Conservation (phyloP, 1,140 invertebrate genomes). For the Cardiocondyla obscurior region DNA sequence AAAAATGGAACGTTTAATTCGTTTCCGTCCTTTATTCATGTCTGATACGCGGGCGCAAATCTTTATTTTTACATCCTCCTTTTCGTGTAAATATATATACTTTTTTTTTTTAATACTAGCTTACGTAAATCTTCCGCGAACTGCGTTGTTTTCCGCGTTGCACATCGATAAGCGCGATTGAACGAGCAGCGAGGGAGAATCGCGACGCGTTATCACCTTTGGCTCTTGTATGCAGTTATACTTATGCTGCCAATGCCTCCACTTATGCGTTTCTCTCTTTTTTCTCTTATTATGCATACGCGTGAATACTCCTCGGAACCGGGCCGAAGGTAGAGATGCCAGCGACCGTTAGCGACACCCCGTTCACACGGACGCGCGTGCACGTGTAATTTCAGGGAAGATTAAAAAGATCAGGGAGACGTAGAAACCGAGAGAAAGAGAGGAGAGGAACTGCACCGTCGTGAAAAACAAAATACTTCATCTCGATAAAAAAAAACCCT, state of each 20-base stretch:
- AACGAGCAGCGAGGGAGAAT: conserved; percentile 20
- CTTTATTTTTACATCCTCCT: neutral
- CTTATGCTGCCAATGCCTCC: conserved; percentile 51
- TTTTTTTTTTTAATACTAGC: neutral
- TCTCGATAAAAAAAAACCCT: conserved; percentile 14
- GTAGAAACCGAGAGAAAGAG: neutral
- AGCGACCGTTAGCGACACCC: conserved; percentile 69
- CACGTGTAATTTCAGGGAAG: conserved; percentile 60
- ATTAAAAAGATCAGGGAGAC: conserved; percentile 44
- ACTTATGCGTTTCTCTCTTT: conserved; percentile 17
- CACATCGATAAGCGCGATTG: conserved; percentile 2
- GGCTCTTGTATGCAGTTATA: conserved; percentile 33
- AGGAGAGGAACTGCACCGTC: neutral
- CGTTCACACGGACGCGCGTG: conserved; percentile 60
- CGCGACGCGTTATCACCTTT: conserved; percentile 62
- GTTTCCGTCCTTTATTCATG: neutral
- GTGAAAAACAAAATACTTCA: neutral
- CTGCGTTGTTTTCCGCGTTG: neutral
- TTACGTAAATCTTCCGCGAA: neutral
- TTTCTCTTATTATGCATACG: conserved; percentile 54
- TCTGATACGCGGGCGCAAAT: neutral
- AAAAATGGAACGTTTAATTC: neutral
- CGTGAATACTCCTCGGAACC: conserved; percentile 41
- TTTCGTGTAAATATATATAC: neutral
- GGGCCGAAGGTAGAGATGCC: conserved; percentile 25